Base-by-base conservation (phyloP, 2,113 vertebrate species). In the Strix uralensis region DNA sequence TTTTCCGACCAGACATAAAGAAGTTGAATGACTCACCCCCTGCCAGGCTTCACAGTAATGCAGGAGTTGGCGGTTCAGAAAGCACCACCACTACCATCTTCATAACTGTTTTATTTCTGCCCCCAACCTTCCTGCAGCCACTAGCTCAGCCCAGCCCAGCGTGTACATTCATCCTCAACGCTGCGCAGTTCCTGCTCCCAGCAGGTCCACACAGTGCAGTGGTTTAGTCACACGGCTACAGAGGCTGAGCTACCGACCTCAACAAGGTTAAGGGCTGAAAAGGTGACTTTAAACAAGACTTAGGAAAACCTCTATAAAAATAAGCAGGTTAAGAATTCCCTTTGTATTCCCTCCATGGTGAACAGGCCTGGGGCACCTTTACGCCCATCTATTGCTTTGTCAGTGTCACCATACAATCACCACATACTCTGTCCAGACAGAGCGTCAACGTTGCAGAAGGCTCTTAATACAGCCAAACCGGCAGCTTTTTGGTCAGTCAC, bases 401-500 rank as follows among this genome's bases (percentile, higher is more conserved):
- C 85, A 59, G 73, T 58, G 78, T 84, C 66, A 75, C 82, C 42
- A 25, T 69, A 88, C 90, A 92, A 84, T 79, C 79, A 49, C 47
- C 82, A 47, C 0, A 0, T 47, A 44, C 93, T 93, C 88, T 89
- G 93, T 95, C 94, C 94, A 94, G 92, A 92, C 88, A 95, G 95
- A 94, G 82, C 77, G 84, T 20, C 23, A 13, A 2, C 75, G 15
- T 26, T 6, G 2, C 5, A 65, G 79, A 92, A 94, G 81, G 92
- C 63, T 94, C 81, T 61, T 67, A 25, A 51, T 80, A 55, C 66
- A 91, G 91, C 87, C 89, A 92, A 73, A 78, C 23, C 2, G 5
- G 92, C 82, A 95, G 88, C 65, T 78, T 94, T 97, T 95, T 96
- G 88, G 93, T 96, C 96, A 96, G 90, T 92, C 69, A 83, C 88